Conservation (phyloP, 2,113 vertebrate genomes). For the Thinocorus orbignyianus region DNA sequence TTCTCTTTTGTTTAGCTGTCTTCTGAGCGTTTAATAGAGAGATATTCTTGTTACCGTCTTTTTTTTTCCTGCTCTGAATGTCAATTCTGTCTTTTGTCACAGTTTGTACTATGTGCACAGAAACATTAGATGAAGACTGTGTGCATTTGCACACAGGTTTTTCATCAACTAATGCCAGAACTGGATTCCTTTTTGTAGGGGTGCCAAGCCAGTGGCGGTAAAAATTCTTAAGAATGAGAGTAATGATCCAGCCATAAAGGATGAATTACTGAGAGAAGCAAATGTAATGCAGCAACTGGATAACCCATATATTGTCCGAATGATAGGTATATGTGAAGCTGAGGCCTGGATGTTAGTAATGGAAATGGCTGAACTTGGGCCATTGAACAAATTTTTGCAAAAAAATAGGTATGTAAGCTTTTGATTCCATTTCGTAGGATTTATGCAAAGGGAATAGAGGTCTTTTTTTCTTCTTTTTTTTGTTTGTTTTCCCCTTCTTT, state of each 20-base stretch:
- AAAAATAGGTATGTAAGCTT: constrained; percentile 84
- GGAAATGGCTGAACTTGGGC: constrained; percentile 96
- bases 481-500: no score
- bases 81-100: not conserved
- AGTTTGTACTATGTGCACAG: not conserved
- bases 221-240: constrained; percentile 95
- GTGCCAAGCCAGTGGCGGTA: constrained; percentile 88
- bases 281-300: constrained; percentile 96
- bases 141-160: not conserved
- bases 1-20: not conserved
- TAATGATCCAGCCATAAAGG: constrained; percentile 81
- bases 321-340: constrained; percentile 96
- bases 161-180: not conserved
- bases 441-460: not conserved
- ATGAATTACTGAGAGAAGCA: constrained; percentile 91
- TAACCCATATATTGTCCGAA: constrained; percentile 96
- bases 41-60: not conserved
- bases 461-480: not conserved
- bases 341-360: constrained; percentile 97
- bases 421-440: not conserved
- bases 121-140: not conserved
- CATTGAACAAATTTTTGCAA: constrained; percentile 91
- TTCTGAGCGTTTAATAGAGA: not conserved
- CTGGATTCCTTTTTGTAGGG: constrained; percentile 69
- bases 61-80: not conserved